Percentiles rank a stretch among this genome's conserved stretches.
Evolutionary conservation across 2,797 vertebrate species (phyloP).

Genomic region (Pangasius larnaudii): DNA sequence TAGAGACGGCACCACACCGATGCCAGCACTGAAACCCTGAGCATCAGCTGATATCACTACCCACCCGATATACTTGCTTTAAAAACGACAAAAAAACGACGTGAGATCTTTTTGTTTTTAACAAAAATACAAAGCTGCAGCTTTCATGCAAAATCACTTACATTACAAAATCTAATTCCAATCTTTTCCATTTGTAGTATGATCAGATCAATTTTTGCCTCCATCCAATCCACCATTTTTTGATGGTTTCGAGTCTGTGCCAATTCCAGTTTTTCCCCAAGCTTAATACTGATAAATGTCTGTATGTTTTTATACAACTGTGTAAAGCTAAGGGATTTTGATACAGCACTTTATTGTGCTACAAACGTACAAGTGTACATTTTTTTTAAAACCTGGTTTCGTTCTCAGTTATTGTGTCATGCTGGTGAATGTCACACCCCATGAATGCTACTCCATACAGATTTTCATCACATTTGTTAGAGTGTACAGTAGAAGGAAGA

Average conservation of each 20-base stretch:
- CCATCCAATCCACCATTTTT: no score
- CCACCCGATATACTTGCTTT: neutral
- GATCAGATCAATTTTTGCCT: neutral
- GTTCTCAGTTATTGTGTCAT: neutral
- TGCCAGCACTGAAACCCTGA: no score
- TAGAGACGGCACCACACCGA: neutral
- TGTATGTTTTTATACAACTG: neutral
- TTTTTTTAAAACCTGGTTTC: neutral
- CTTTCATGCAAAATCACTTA: neutral
- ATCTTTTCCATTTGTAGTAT: neutral
- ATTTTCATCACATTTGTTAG: no score
- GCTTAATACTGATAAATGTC: neutral
- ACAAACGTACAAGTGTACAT: neutral
- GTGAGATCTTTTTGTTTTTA: no score
- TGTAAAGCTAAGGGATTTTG: neutral
- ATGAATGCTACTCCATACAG: neutral
- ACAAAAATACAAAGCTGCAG: neutral
- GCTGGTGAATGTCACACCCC: neutral
- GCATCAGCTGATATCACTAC: no score
- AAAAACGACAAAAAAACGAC: neutral
- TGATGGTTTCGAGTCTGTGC: no score
- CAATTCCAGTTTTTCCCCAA: neutral
- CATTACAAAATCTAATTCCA: neutral
- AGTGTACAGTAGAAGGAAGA: conserved; percentile 49
- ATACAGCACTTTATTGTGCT: neutral